Base-by-base conservation (phyloP, 2,113 vertebrate genomes). In the Myocastor coypus region DNA sequence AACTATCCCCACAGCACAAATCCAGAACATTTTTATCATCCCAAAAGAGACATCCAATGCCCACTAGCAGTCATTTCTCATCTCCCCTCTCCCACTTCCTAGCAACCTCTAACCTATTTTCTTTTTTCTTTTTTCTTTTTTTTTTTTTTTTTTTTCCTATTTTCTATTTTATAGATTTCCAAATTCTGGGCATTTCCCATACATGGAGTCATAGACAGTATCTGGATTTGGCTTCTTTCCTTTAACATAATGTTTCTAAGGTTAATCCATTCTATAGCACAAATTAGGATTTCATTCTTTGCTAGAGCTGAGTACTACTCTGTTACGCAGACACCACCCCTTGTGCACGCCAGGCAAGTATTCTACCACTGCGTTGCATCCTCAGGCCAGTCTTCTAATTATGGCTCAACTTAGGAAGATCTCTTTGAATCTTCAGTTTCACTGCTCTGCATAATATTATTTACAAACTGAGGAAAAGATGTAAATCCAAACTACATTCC, bases 1-100 rank as follows among this genome's bases (percentile, higher is more conserved):
- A 89, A 5, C 52, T 12, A 17, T 94, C 46, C 13, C 13, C 59
- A 81, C 8, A 86, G 13, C 61, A 34, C 57, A 92, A 86, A 75
- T 93, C n/a, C 83, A 94, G 71, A 95, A 83, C 5, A 61, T 75
- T 83, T 93, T 87, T 20, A 24, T 92, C 24, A 81, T 52, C 28
- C 12, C 64, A 5, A 32, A 66, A 92, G 83, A 68, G 52, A 77
- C 81, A 78, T 30, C 42, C 11, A 28, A 9, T 78, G 24, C n/a
- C 71, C 26, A 20, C 78, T 55, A 78, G 42, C 34, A 64, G 16
- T 77, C 28, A 82, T 1, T 73, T 7, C 30, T 34, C 4, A 66
- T 30, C 78, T 80, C 40, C 30, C 32, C 55, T 82, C 6, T 28
- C 32, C 17, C 1, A 52, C 6, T 71, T 93, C 40, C 75, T 75